Conservation (phyloP, 92 coral and sea anemone species). For the Phenganax marumi region DNA sequence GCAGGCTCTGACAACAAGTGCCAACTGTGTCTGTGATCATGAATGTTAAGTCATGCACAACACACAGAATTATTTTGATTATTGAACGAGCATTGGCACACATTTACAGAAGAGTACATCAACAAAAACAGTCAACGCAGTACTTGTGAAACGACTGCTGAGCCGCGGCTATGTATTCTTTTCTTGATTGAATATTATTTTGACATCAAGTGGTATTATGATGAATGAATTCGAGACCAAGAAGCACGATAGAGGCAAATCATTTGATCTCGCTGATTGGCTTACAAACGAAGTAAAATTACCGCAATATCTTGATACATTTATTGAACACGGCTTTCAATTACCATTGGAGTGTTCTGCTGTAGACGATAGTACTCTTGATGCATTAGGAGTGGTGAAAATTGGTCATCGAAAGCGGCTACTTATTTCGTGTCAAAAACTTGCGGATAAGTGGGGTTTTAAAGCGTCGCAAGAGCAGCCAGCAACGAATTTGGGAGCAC, state of each 20-base stretch:
- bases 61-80: too few species aligned
- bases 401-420: conserved; percentile 87
- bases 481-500: neutral
- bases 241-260: conserved; percentile 20
- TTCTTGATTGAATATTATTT: conserved; percentile 4
- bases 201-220: conserved; percentile 3
- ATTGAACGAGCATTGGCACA: neutral
- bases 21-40: too few species aligned
- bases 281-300: conserved; percentile 78
- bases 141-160: neutral
- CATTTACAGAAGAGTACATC: neutral
- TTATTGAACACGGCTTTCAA: conserved; percentile 69
- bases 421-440: conserved; percentile 59
- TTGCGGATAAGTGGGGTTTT: conserved; percentile 57
- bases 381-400: conserved; percentile 65
- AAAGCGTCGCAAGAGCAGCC: conserved; percentile 24
- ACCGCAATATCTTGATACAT: conserved; percentile 80
- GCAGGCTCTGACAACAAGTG: too few species aligned
- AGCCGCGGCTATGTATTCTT: conserved; percentile 4
- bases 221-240: conserved; percentile 15
- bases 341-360: conserved; percentile 63
- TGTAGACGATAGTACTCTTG: conserved; percentile 68
- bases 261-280: conserved; percentile 72
- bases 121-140: conserved; percentile 5
- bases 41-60: too few species aligned